Percentiles rank a stretch among this genome's conserved stretches.
Conservation (phyloP, 2,113 vertebrate genomes). For the Crocuta crocuta region DNA sequence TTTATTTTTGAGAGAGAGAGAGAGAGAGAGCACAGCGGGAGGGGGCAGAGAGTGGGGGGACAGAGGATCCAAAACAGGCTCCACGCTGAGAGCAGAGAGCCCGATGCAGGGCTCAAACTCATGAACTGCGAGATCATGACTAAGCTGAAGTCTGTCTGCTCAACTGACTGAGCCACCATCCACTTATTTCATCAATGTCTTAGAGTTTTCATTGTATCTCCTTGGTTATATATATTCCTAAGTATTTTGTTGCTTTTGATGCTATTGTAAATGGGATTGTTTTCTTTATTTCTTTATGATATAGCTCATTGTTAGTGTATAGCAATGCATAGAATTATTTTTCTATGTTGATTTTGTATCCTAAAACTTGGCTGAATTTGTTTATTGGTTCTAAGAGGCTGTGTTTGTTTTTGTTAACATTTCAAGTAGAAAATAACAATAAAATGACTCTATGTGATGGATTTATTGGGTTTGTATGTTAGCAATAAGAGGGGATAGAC, state of each 20-base stretch:
- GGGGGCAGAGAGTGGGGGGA: too few relatives aligned
- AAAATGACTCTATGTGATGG: neutral
- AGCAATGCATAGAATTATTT: neutral
- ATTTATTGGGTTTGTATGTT: neutral
- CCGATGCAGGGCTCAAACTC: too few relatives aligned
- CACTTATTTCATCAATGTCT: neutral
- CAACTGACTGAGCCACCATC: neutral
- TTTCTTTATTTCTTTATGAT: neutral
- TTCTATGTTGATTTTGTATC: neutral
- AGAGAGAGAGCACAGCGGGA: too few relatives aligned
- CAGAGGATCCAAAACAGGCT: too few relatives aligned
- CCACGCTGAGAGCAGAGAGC: too few relatives aligned
- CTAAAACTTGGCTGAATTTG: neutral
- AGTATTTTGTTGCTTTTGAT: neutral
- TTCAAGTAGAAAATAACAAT: neutral
- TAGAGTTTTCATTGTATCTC: neutral
- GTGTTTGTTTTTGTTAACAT: neutral
- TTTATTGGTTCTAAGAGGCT: neutral
- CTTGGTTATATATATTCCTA: neutral
- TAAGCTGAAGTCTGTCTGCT: too few relatives aligned
- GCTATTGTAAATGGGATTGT: neutral
- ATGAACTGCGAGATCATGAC: too few relatives aligned
- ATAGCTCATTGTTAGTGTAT: neutral
- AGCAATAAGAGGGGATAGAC: neutral
- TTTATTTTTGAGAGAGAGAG: too few relatives aligned